A percentile compares a stretch with the other conserved stretches of the same genome.
Conservation (phyloP, 2,797 vertebrate species). For the Chromobotia macracanthus region DNA sequence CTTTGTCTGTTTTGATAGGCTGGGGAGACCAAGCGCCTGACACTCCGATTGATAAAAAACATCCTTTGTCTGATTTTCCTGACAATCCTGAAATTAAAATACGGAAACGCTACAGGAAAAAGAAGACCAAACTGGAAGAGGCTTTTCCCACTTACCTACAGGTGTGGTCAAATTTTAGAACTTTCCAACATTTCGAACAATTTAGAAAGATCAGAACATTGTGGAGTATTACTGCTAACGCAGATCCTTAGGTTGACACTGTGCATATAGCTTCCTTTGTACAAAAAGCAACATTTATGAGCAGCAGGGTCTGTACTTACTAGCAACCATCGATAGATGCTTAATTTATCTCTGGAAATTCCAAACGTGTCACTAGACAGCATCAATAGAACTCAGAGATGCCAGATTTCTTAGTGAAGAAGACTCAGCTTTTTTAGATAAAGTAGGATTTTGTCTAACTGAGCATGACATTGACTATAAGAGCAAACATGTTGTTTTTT, state of each 20-base stretch:
- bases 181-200: background rate
- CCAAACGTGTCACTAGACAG: slow-evolving; percentile 62
- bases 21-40: slow-evolving; percentile 89
- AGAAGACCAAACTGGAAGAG: slow-evolving; percentile 98
- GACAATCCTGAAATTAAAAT: slow-evolving; percentile 83
- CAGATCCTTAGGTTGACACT: background rate
- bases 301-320: background rate
- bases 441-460: slow-evolving; percentile 50
- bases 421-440: background rate
- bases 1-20: slow-evolving; percentile 67
- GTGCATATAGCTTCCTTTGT: background rate
- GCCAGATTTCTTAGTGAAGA: slow-evolving; percentile 27
- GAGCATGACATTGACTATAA: slow-evolving; percentile 55
- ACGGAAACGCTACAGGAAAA: slow-evolving; percentile 96
- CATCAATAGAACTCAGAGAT: slow-evolving; percentile 60
- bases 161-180: slow-evolving; percentile 70
- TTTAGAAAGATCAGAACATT: too few species aligned
- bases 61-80: slow-evolving; percentile 83
- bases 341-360: slow-evolving; percentile 54
- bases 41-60: slow-evolving; percentile 83
- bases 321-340: slow-evolving; percentile 37
- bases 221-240: background rate
- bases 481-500: slow-evolving; percentile 29
- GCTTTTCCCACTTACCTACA: slow-evolving; percentile 95
- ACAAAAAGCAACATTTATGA: slow-evolving; percentile 9